Conservation (phyloP, 2,113 vertebrate genomes). For the Entomyzon cyanotis region DNA sequence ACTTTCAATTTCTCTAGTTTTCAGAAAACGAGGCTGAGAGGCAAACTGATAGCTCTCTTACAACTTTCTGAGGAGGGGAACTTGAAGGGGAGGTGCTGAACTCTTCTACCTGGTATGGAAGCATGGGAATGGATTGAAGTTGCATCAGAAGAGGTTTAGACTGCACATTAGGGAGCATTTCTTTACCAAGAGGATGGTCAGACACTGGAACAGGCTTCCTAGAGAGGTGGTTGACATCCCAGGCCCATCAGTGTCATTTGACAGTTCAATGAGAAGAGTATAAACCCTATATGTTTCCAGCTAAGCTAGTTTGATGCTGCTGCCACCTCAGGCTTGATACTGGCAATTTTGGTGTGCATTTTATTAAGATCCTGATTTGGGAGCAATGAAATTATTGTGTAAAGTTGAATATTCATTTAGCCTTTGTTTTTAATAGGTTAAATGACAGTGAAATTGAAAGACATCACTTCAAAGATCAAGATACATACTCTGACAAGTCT, state of each 20-base stretch:
- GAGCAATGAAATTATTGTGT: not conserved
- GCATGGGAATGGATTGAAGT: not conserved
- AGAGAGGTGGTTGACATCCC: not conserved
- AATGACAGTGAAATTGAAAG: constrained; percentile 90
- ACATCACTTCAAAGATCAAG: constrained; percentile 91
- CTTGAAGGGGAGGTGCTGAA: not conserved
- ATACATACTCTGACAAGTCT: constrained; percentile 96
- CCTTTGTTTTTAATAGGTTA: constrained; percentile 72
- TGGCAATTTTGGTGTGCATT: not conserved
- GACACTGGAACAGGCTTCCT: not conserved
- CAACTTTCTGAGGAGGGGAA: not conserved
- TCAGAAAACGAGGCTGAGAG: not conserved
- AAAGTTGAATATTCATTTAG: not conserved
- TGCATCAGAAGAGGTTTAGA: not conserved
- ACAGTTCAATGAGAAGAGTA: not conserved
- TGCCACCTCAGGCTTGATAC: not conserved
- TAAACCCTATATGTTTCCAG: not conserved
- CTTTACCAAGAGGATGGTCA: accelerated
- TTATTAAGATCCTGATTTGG: not conserved
- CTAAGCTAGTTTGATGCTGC: not conserved
- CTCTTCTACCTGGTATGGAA: not conserved
- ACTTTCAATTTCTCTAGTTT: not conserved
- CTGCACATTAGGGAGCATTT: not conserved
- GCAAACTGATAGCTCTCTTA: not conserved
- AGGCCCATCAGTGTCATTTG: not conserved